Evolutionary conservation across 2,113 vertebrate species (phyloP).

Genomic region (Bubo bubo): DNA sequence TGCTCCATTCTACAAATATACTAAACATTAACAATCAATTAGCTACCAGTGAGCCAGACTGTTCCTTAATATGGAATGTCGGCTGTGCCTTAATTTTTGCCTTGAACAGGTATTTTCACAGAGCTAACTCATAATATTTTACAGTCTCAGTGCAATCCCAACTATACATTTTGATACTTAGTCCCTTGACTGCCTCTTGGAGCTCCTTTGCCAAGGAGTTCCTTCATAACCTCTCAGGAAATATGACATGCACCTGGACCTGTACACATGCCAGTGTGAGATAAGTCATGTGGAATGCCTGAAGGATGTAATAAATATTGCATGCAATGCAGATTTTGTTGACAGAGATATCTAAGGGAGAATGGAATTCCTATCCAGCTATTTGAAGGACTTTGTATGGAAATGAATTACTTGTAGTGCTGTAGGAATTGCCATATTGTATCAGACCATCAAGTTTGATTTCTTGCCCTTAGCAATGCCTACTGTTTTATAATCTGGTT

Average conservation of each 20-base stretch:
- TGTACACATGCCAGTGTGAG: not conserved
- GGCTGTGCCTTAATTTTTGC: conserved; percentile 18
- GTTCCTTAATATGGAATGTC: not conserved
- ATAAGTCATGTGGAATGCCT: not conserved
- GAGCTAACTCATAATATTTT: not conserved
- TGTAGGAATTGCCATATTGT: not conserved
- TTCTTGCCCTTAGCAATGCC: not conserved
- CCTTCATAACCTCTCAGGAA: not conserved
- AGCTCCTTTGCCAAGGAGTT: not conserved
- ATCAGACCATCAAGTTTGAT: not conserved
- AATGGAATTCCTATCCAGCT: not conserved
- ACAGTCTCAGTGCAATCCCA: not conserved
- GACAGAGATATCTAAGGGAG: not conserved
- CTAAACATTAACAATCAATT: not conserved
- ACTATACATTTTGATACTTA: not conserved
- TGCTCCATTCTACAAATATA: not conserved
- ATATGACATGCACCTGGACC: not conserved
- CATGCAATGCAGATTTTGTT: conserved; percentile 16
- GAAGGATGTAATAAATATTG: conserved; percentile 1
- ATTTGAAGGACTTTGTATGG: not conserved
- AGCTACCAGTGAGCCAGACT: not conserved
- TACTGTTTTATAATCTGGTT: not conserved
- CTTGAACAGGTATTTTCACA: not conserved
- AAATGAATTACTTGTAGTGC: not conserved
- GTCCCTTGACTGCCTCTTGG: not conserved